phyloP scores from a whole-genome alignment of 2,113 vertebrate genomes.

The Bubalus kerabau region DNA sequence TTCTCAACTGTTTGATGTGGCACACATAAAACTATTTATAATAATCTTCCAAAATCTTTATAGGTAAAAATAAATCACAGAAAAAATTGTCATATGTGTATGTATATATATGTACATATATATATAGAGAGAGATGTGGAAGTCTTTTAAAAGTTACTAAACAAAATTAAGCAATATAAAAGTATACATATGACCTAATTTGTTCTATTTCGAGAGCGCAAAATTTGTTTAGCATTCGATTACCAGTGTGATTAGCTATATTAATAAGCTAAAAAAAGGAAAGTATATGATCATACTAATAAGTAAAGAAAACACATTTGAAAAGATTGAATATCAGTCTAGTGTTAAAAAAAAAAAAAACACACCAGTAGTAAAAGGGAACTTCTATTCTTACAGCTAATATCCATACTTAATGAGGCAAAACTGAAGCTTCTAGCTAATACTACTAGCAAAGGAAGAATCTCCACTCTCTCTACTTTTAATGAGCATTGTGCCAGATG shows the following conservation, averaged over 20 bases:
- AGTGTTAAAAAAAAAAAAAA: background rate
- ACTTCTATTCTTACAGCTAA: background rate
- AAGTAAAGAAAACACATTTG: background rate
- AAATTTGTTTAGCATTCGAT: background rate
- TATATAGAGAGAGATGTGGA: background rate
- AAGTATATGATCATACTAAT: background rate
- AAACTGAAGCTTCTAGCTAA: background rate
- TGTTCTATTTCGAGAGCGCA: background rate
- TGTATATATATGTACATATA: background rate
- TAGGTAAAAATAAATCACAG: background rate
- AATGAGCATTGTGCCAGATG: background rate
- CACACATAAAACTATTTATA: background rate
- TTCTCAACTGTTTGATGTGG: background rate
- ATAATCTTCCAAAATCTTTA: background rate
- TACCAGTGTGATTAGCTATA: background rate
- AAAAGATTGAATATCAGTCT: background rate
- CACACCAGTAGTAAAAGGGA: background rate
- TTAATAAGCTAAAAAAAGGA: background rate
- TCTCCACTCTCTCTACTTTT: background rate
- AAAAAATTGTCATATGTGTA: background rate
- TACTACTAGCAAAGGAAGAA: background rate
- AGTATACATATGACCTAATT: background rate
- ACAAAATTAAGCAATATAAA: background rate
- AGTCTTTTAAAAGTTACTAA: background rate
- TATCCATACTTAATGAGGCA: background rate